Base-by-base conservation (phyloP, 2,113 vertebrate species). In the Lagenorhynchus albirostris region DNA sequence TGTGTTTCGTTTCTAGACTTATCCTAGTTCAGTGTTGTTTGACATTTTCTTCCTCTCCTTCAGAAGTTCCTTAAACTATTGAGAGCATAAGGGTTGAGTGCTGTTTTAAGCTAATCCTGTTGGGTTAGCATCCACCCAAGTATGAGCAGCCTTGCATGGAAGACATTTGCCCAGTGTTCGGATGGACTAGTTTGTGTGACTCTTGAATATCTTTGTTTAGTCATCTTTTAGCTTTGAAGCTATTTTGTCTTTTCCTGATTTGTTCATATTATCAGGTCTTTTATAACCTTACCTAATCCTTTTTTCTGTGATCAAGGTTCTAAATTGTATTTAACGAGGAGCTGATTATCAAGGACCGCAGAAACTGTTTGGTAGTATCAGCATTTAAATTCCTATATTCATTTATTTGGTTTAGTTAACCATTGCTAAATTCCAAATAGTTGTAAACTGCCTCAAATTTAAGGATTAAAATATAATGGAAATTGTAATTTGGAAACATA, bases 151-250 rank as follows among this genome's bases (percentile, higher is more conserved):
- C 53, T 96, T 93, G 13, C 17, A 38, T 89, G 73, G 82, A 87
- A 96, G 81, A 20, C n/a, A 2, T 80, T 86, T 94, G 47, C 33
- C 21, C 11, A 0, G 1, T 76, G 2, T 95, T 81, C 73, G 71
- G 15, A 95, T 60, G 55, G n/a, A n/a, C 55, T 93, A 87, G 36
- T 70, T 93, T 18, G 31, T 71, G 53, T 96, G 84, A 91, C 62
- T 97, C 83, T 33, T 94, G 50, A 58, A 50, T 98, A 63, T 95
- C 92, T 97, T 79, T 88, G 36, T 76, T 91, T 92, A 62, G 50
- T 94, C 89, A 91, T 96, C 86, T 95, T 94, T 91, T 74, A 93
- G 70, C 87, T 86, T 91, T 90, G 74, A 96, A 83, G 83, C 63
- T 95, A 14, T 81, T 90, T 95, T 95, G 62, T 88, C 87, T 97